Conservation (phyloP, 2,113 vertebrate species). For the Phylloscopus whistleri region DNA sequence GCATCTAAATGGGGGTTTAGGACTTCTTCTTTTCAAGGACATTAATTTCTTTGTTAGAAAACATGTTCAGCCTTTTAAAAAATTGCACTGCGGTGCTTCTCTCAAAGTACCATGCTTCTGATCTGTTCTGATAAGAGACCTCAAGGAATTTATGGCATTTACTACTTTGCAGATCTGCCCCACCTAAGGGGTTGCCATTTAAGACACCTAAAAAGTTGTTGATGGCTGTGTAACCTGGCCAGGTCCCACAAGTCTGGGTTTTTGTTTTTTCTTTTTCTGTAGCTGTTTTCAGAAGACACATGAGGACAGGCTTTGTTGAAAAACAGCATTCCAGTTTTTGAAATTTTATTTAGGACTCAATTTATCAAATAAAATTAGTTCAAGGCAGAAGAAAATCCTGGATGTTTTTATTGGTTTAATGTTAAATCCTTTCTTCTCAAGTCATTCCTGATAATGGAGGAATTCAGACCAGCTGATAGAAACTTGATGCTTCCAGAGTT, state of each 20-base stretch:
- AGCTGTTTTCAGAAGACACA: background rate
- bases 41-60: background rate
- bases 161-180: background rate
- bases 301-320: background rate
- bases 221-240: background rate
- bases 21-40: background rate
- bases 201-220: background rate
- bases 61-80: background rate
- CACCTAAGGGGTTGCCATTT: background rate
- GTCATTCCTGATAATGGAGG: background rate
- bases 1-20: background rate
- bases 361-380: background rate
- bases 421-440: background rate
- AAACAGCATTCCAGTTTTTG: background rate
- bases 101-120: background rate
- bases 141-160: background rate
- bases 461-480: background rate
- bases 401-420: background rate
- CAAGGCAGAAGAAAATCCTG: background rate
- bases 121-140: background rate
- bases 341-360: background rate
- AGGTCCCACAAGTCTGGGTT: background rate
- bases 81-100: background rate
- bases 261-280: background rate
- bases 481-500: background rate